Evolutionary conservation across 2,113 vertebrate species (phyloP).

Genomic region (Martes martes): DNA sequence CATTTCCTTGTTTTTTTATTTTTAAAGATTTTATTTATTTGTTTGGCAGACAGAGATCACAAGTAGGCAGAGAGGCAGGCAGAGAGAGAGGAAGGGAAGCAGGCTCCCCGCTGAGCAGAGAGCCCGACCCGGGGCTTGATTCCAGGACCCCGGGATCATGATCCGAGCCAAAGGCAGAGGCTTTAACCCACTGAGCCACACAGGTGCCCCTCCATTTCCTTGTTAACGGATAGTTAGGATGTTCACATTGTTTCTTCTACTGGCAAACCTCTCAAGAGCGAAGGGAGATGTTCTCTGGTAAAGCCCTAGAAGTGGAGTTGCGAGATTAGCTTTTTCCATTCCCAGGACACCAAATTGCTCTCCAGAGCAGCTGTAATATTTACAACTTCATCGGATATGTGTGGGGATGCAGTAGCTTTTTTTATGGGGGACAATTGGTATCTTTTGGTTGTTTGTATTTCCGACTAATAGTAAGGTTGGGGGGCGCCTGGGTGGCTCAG

Average conservation of each 20-base stretch:
- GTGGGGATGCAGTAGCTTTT: neutral
- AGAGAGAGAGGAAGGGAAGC: too few relatives aligned
- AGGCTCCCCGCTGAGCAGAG: too few relatives aligned
- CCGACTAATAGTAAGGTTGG: neutral
- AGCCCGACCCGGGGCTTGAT: rapidly evolving
- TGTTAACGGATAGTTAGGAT: neutral
- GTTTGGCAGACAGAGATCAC: too few relatives aligned
- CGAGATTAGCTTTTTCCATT: neutral
- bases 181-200: too few relatives aligned
- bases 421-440: neutral
- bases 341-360: neutral
- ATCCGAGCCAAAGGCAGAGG: too few relatives aligned
- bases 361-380: neutral
- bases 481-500: too few relatives aligned
- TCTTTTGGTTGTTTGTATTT: constrained; percentile 18
- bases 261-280: neutral
- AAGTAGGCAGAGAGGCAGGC: too few relatives aligned
- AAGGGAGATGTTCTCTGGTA: neutral
- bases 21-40: too few relatives aligned
- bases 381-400: rapidly evolving
- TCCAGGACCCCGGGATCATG: too few relatives aligned
- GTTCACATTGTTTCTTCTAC: neutral
- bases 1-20: too few relatives aligned
- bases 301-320: neutral
- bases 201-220: neutral